Percentiles rank a stretch among this genome's conserved stretches.
Conservation (phyloP, 1,140 invertebrate species). For the Procambarus virginalis region DNA sequence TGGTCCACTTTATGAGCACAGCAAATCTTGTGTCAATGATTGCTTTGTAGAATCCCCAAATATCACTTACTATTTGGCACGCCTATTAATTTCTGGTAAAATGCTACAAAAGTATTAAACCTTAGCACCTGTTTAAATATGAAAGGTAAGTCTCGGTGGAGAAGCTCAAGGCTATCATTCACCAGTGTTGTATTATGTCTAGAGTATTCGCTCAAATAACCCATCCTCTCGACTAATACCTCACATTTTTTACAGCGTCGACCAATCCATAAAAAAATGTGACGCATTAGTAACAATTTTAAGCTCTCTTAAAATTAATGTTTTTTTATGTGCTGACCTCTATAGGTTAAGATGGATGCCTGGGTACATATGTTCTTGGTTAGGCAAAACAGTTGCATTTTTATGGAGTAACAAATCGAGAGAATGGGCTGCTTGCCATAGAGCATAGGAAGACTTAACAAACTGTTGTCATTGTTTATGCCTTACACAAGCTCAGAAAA, state of each 20-base stretch:
- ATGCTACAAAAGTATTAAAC: background rate
- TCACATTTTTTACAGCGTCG: no score
- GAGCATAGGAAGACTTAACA: conserved; percentile 22
- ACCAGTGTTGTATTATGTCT: conserved; percentile 2
- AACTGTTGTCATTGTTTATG: background rate
- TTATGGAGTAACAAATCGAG: no score
- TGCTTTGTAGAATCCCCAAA: background rate
- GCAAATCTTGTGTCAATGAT: background rate
- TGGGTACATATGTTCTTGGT: no score
- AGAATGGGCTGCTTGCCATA: background rate
- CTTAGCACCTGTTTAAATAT: background rate
- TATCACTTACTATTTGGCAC: conserved; percentile 5
- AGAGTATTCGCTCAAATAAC: no score
- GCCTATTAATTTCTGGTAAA: background rate
- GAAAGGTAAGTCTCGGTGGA: background rate
- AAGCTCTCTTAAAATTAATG: no score
- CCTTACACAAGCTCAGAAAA: background rate
- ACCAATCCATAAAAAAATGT: no score
- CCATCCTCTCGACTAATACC: no score
- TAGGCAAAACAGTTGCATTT: no score
- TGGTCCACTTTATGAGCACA: background rate
- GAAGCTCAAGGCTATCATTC: conserved; percentile 3
- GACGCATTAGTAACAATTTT: no score
- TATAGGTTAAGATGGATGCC: no score
- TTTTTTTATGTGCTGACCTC: no score